Evolutionary conservation across 2,113 vertebrate genomes (phyloP).

Genomic region (Amazona vittata): DNA sequence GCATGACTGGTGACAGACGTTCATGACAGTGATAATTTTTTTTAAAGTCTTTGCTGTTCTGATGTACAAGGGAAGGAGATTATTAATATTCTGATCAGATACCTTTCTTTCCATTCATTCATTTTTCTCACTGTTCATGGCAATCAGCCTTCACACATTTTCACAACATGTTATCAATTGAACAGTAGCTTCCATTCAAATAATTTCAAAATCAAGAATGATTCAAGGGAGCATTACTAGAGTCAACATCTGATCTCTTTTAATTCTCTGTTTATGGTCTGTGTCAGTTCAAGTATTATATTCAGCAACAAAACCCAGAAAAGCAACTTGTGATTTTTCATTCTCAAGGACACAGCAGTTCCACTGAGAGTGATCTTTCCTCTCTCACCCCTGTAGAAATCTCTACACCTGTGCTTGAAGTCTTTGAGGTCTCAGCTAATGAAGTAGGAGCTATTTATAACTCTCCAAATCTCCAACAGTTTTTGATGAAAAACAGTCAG

Average conservation of each 20-base stretch:
- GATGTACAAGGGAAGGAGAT: neutral
- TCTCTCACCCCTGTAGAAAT: conserved; percentile 36
- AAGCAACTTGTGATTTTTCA: conserved; percentile 25
- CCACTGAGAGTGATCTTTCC: conserved; percentile 21
- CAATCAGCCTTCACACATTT: neutral
- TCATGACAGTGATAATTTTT: conserved; percentile 17
- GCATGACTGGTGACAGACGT: conserved; percentile 48
- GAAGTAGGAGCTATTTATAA: conserved; percentile 64
- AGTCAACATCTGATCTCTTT: neutral
- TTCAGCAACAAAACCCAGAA: neutral
- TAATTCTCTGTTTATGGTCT: neutral
- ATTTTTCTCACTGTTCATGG: conserved; percentile 16
- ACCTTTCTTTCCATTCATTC: neutral
- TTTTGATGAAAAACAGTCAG: conserved; percentile 52
- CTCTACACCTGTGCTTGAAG: conserved; percentile 56
- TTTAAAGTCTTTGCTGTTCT: neutral
- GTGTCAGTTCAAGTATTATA: neutral
- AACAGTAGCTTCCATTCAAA: neutral
- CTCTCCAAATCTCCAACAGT: conserved; percentile 43
- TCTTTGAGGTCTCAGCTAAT: conserved; percentile 19
- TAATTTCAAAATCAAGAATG: neutral
- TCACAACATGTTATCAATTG: neutral
- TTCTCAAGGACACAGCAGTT: conserved; percentile 39
- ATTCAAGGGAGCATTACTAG: neutral
- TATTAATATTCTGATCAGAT: conserved; percentile 38